These are phyloP conservation scores for Phylloscopus collybita DNA, from an alignment of 2,797 vertebrate genomes.

Conservation along the genomic window DNA sequence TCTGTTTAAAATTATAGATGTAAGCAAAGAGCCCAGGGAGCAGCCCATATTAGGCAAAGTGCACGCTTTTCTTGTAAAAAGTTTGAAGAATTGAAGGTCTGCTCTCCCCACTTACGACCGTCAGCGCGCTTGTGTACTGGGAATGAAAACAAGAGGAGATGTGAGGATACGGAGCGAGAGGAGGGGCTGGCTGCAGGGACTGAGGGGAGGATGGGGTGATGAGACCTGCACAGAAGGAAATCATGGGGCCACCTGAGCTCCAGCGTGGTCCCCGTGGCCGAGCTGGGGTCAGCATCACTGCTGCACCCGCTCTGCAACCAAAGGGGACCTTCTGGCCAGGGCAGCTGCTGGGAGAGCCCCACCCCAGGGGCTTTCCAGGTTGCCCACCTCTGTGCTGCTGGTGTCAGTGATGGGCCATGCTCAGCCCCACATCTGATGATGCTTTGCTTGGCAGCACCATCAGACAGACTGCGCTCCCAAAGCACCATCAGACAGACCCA, in stretches of 20 bases:
- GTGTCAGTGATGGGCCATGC: background rate
- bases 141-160: slow-evolving; percentile 68
- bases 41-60: slow-evolving; percentile 79
- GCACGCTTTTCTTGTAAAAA: slow-evolving; percentile 79
- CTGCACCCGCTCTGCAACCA: rapidly evolving
- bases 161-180: slow-evolving; percentile 1
- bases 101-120: slow-evolving; percentile 38
- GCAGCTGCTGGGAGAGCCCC: background rate
- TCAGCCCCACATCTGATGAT: rapidly evolving
- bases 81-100: slow-evolving; percentile 65
- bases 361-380: too few species aligned
- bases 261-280: rapidly evolving
- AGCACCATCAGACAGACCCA: background rate
- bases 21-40: slow-evolving; percentile 68
- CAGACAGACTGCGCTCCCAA: background rate
- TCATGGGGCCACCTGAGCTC: background rate
- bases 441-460: background rate
- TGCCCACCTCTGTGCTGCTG: background rate
- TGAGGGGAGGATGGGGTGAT: background rate
- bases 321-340: background rate
- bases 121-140: slow-evolving; percentile 45
- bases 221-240: background rate
- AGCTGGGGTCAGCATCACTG: background rate
- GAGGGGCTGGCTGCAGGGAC: background rate
- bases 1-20: slow-evolving; percentile 74